Conservation (phyloP, 2,797 vertebrate genomes). For the Anolis apletophallus region DNA sequence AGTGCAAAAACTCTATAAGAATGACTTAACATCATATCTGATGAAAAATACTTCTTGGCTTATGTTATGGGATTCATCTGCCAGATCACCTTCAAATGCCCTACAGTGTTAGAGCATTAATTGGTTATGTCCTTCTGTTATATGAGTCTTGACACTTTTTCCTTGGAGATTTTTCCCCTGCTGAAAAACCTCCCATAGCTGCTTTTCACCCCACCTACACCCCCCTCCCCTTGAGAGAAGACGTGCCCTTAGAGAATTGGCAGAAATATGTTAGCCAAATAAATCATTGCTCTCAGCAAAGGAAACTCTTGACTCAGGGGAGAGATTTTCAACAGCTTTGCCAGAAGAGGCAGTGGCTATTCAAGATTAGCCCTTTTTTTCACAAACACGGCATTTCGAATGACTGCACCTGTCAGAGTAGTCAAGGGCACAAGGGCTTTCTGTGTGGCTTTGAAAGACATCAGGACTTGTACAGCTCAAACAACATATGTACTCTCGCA, state of each 20-base stretch:
- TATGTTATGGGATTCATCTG: too few species aligned
- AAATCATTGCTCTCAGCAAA: neutral
- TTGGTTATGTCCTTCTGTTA: neutral
- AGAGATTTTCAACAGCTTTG: slow-evolving; percentile 1
- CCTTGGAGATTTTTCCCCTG: neutral
- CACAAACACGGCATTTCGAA: slow-evolving; percentile 13
- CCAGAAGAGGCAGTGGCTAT: neutral
- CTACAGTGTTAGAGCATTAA: neutral
- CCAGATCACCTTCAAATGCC: neutral
- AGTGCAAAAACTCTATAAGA: too few species aligned
- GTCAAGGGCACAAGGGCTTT: neutral
- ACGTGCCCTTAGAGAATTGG: neutral
- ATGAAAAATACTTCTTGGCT: too few species aligned
- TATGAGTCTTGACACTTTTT: neutral
- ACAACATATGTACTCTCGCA: neutral
- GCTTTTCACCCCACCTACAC: neutral
- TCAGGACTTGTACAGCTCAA: neutral
- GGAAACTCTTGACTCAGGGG: neutral
- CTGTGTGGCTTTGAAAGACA: neutral
- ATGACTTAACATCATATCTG: too few species aligned
- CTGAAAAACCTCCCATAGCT: neutral
- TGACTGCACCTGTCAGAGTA: neutral
- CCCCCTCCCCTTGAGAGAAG: neutral
- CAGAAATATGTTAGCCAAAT: neutral
- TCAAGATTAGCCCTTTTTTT: slow-evolving; percentile 8